phyloP scores from a whole-genome alignment of 64 coral and sea anemone genomes.

The Acropora tenuis region DNA sequence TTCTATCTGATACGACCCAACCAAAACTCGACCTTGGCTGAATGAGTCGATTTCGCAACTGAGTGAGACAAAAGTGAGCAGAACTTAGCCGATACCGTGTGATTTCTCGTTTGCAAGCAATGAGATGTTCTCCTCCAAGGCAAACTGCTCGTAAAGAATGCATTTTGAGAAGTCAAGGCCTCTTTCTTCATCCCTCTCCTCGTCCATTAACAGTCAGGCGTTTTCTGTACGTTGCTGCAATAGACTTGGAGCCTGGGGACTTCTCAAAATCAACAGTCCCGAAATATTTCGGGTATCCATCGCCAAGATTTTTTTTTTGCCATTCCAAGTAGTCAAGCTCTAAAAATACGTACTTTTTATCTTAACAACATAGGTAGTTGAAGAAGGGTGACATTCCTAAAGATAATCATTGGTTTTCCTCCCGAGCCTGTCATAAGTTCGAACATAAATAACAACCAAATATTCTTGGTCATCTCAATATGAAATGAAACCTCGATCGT shows the following conservation, averaged over 20 bases:
- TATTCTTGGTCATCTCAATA: too few species aligned
- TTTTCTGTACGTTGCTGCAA: neutral
- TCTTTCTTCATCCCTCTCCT: neutral
- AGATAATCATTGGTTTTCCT: too few species aligned
- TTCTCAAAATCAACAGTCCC: too few species aligned
- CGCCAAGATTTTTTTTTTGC: too few species aligned
- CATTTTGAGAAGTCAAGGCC: neutral
- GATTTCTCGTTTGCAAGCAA: neutral
- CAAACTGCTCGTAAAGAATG: neutral
- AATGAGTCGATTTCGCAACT: neutral
- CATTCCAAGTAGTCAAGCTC: too few species aligned
- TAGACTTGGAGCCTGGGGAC: neutral
- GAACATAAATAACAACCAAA: too few species aligned
- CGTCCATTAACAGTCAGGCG: neutral
- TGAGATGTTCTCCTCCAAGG: neutral
- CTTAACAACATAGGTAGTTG: too few species aligned
- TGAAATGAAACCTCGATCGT: too few species aligned
- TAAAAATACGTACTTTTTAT: too few species aligned
- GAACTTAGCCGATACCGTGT: neutral
- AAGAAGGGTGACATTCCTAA: too few species aligned
- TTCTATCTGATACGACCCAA: neutral
- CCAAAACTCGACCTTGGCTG: neutral
- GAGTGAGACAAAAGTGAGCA: neutral
- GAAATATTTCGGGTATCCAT: too few species aligned
- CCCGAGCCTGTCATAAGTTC: too few species aligned